These are phyloP conservation scores for Trichogramma dendrolimi DNA, from an alignment of 2,888 invertebrate genomes.

Conservation along the genomic window DNA sequence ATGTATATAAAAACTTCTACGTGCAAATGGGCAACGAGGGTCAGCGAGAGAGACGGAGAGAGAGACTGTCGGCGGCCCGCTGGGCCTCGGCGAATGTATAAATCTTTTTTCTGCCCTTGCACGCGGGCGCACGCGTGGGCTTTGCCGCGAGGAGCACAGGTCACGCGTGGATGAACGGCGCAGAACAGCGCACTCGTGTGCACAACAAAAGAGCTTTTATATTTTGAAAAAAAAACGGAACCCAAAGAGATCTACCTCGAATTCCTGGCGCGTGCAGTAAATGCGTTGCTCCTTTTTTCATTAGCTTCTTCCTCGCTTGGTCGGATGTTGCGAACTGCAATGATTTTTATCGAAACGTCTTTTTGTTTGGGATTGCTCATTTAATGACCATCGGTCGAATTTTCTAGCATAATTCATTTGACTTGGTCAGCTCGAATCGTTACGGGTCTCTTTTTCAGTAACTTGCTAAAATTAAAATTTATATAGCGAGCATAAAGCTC, in stretches of 20 bases:
- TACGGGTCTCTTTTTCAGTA: too few relatives aligned
- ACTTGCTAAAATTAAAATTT: too few relatives aligned
- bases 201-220: not conserved
- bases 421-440: too few relatives aligned
- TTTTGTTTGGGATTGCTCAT: too few relatives aligned
- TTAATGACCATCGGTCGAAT: too few relatives aligned
- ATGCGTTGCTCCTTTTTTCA: too few relatives aligned
- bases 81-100: constrained; percentile 25
- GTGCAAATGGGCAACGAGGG: not conserved
- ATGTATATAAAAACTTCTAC: not conserved
- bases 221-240: constrained; percentile 2
- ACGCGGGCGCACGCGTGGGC: not conserved
- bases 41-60: constrained; percentile 15
- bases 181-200: not conserved
- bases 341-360: too few relatives aligned
- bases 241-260: constrained; percentile 18
- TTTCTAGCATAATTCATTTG: too few relatives aligned
- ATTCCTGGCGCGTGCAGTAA: not conserved
- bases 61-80: constrained; percentile 30
- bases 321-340: too few relatives aligned
- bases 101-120: constrained; percentile 8
- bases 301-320: too few relatives aligned
- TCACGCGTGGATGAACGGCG: constrained; percentile 15
- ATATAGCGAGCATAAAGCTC: too few relatives aligned
- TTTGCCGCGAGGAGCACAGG: constrained; percentile 7